These are phyloP conservation scores for Blennius ocellaris DNA, from an alignment of 2,113 vertebrate genomes.

Conservation along the genomic window DNA sequence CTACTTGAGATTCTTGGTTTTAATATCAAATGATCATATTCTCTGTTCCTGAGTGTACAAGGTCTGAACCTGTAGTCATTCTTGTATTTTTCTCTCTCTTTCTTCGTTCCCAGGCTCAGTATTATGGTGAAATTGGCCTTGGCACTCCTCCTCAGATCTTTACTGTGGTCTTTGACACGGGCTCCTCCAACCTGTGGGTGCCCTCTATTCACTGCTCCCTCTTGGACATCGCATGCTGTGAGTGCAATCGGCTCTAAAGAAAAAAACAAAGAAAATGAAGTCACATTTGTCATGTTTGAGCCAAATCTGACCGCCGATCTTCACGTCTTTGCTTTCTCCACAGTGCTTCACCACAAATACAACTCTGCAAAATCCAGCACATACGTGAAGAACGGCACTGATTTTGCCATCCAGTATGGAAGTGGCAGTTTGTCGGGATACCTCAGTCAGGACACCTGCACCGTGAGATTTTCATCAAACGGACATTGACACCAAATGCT, in stretches of 20 bases:
- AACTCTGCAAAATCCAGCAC: constrained; percentile 89
- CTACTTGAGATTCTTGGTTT: neutral
- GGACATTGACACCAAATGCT: no score
- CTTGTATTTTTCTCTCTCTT: neutral
- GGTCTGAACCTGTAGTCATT: neutral
- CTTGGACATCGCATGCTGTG: constrained; percentile 91
- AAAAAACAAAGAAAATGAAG: no score
- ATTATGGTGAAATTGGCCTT: constrained; percentile 89
- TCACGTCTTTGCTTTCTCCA: neutral
- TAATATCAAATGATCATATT: neutral
- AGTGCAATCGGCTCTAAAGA: constrained; percentile 73
- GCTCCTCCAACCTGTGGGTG: constrained; percentile 98
- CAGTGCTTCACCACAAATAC: constrained; percentile 94
- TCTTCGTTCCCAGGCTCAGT: constrained; percentile 88
- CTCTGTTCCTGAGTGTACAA: neutral
- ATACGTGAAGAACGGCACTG: constrained; percentile 90
- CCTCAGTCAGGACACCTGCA: constrained; percentile 90
- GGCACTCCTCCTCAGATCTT: constrained; percentile 91
- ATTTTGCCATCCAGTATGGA: constrained; percentile 93
- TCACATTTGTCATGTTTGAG: no score
- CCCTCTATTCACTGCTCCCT: constrained; percentile 90
- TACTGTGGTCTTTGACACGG: constrained; percentile 96
- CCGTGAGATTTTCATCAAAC: constrained; percentile 45
- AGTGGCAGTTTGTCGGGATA: constrained; percentile 93
- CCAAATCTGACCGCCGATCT: neutral